phyloP scores from a whole-genome alignment of 2,113 vertebrate genomes.

The Scatophagus argus region DNA sequence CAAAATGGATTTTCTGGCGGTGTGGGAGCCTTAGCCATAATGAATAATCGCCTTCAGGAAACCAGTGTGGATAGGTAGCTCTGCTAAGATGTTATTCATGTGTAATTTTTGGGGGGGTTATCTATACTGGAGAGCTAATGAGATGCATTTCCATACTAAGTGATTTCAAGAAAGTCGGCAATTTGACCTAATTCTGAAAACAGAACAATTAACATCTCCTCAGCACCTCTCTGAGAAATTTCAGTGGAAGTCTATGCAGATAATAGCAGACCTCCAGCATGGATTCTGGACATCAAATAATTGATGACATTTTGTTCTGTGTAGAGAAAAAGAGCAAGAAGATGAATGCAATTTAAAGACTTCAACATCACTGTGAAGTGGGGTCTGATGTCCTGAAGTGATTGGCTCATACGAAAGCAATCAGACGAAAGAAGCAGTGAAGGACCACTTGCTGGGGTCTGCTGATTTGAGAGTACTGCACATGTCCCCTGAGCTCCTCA shows the following conservation, averaged over 20 bases:
- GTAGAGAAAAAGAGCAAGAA: conserved; percentile 29
- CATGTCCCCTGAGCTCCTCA: conserved; percentile 35
- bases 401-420: conserved; percentile 83
- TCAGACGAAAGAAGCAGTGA: conserved; percentile 76
- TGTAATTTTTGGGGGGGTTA: conserved; percentile 16
- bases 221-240: conserved; percentile 1
- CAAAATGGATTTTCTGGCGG: conserved; percentile 84
- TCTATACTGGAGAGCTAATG: not conserved
- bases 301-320: conserved; percentile 36
- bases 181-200: conserved; percentile 11
- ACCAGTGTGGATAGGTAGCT: conserved; percentile 84
- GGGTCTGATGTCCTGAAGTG: conserved; percentile 78
- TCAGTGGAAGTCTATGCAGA: conserved; percentile 18
- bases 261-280: conserved; percentile 12
- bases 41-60: conserved; percentile 86
- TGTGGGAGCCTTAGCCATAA: conserved; percentile 84
- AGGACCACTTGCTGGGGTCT: conserved; percentile 68
- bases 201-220: not conserved
- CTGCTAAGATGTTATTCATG: not conserved
- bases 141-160: too few relatives aligned
- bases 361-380: conserved; percentile 56
- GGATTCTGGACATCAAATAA: conserved; percentile 29
- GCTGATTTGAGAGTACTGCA: conserved; percentile 81
- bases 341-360: conserved; percentile 46
- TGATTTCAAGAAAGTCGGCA: not conserved